phyloP scores from a whole-genome alignment of 2,888 invertebrate genomes.

The Cephus pygmeus region DNA sequence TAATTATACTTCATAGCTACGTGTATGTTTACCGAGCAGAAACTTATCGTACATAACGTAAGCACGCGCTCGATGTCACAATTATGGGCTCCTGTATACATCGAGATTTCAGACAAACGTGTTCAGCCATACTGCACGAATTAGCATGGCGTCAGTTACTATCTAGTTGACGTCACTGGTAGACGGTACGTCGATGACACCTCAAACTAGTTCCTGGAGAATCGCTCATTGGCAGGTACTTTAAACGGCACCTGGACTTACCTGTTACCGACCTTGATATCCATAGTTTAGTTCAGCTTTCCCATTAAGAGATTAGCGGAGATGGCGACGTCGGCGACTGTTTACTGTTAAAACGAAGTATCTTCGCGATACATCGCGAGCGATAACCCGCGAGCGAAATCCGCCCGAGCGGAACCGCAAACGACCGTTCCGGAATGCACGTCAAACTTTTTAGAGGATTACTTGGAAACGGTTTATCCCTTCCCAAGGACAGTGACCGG shows the following conservation, averaged over 20 bases:
- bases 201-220: not conserved
- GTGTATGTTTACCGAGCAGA: not conserved
- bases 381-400: not conserved
- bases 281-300: not conserved
- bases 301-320: not conserved
- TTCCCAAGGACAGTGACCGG: not conserved
- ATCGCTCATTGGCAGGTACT: not conserved
- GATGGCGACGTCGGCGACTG: not conserved
- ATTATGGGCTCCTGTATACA: not conserved
- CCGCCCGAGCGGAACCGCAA: not conserved
- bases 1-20: not conserved
- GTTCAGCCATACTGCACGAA: not conserved
- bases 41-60: not conserved
- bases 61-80: not conserved
- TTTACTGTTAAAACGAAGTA: not conserved
- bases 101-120: not conserved
- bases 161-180: not conserved
- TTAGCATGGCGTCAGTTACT: not conserved
- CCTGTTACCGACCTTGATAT: not conserved
- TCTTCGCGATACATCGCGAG: not conserved
- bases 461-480: not conserved
- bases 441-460: conserved; percentile 39
- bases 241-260: not conserved
- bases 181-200: not conserved
- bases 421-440: conserved; percentile 39